Conservation (phyloP, 2,888 invertebrate species). For the Patella caerulea region DNA sequence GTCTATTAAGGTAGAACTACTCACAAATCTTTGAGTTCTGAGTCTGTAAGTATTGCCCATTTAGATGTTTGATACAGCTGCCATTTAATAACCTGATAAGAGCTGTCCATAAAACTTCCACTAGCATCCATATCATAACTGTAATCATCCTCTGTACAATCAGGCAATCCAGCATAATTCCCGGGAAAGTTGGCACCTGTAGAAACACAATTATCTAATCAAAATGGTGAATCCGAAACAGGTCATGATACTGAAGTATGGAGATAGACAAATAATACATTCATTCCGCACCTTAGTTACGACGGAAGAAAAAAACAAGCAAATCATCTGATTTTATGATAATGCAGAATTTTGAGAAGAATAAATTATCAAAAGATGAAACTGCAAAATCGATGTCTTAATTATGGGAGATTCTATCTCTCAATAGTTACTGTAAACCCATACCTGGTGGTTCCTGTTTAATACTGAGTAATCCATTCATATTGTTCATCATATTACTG, state of each 20-base stretch:
- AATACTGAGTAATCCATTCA: constrained; percentile 76
- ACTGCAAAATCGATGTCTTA: neutral
- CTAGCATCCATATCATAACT: constrained; percentile 66
- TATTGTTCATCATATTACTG: constrained; percentile 49
- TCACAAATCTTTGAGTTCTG: constrained; percentile 88
- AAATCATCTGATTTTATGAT: too few species aligned
- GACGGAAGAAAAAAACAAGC: too few species aligned
- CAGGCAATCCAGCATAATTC: constrained; percentile 57
- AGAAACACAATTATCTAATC: neutral
- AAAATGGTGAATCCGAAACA: neutral
- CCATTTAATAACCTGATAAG: constrained; percentile 92
- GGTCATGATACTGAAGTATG: neutral
- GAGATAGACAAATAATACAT: neutral
- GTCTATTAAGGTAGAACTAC: constrained; percentile 56
- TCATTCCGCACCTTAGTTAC: too few species aligned
- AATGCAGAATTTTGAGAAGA: too few species aligned
- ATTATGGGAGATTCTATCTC: neutral
- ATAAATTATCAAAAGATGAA: too few species aligned
- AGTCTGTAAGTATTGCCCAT: constrained; percentile 90
- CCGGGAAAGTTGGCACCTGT: constrained; percentile 30
- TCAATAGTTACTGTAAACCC: neutral
- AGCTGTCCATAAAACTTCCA: constrained; percentile 71
- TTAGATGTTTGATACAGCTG: constrained; percentile 86
- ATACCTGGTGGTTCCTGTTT: constrained; percentile 79
- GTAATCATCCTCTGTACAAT: constrained; percentile 76